A percentile compares a stretch with the other conserved stretches of the same genome.
These are phyloP conservation scores for Laspeyria flexula DNA, from an alignment of 2,888 invertebrate species.

Conservation along the genomic window DNA sequence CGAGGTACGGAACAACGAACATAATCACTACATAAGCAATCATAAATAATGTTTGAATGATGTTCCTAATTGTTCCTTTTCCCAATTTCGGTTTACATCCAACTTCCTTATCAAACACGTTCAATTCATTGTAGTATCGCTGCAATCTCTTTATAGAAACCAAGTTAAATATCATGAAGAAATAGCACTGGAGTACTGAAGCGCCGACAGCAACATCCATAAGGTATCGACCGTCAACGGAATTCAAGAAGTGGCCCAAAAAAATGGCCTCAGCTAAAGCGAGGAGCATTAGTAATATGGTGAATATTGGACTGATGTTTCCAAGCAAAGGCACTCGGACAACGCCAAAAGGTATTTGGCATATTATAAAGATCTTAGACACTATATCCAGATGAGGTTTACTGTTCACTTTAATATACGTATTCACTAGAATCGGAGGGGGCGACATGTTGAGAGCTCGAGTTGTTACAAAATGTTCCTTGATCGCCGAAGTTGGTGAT, in stretches of 20 bases:
- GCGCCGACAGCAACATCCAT: conserved; percentile 23
- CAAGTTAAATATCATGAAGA: conserved; percentile 45
- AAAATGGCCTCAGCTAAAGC: conserved; percentile 23
- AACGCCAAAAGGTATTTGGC: conserved; percentile 50
- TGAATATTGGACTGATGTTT: conserved; percentile 33
- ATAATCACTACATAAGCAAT: conserved; percentile 22
- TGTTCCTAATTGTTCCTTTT: conserved; percentile 48
- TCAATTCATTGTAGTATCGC: conserved; percentile 54
- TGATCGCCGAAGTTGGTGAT: not conserved
- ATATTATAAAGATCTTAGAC: conserved; percentile 54
- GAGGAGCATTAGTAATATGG: conserved; percentile 40
- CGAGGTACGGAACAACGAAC: not conserved
- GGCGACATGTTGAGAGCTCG: conserved; percentile 47
- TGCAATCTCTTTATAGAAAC: conserved; percentile 51
- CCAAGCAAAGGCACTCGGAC: conserved; percentile 51
- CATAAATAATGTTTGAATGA: conserved; percentile 39
- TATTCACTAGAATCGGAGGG: conserved; percentile 55
- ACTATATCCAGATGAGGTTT: conserved; percentile 51
- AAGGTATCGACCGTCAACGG: conserved; percentile 1
- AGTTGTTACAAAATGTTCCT: conserved; percentile 15
- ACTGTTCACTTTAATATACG: conserved; percentile 48
- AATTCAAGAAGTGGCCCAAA: conserved; percentile 8
- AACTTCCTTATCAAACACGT: conserved; percentile 57
- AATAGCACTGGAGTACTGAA: conserved; percentile 32
- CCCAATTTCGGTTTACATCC: conserved; percentile 54